Percentiles rank a stretch among this genome's conserved stretches.
phyloP scores from a whole-genome alignment of 2,797 vertebrate genomes.

The Euthynnus affinis region DNA sequence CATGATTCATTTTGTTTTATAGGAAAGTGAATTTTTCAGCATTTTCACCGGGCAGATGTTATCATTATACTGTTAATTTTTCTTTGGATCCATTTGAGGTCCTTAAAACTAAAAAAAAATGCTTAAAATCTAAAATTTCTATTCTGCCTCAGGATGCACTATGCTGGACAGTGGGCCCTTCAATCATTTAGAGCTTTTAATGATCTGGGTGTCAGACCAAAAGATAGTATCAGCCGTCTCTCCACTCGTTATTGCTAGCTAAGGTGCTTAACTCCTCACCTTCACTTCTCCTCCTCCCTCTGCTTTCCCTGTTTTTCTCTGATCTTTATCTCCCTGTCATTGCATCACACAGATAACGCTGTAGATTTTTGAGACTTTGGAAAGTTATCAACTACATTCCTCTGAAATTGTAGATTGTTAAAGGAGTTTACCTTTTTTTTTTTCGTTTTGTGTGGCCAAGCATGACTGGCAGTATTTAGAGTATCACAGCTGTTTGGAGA shows the following conservation, averaged over 20 bases:
- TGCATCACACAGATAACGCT: conserved; percentile 49
- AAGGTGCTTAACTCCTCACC: conserved; percentile 65
- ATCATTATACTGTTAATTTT: not conserved
- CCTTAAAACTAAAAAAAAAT: conserved; percentile 27
- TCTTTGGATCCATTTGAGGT: conserved; percentile 12
- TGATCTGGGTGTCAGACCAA: conserved; percentile 59
- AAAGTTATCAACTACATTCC: conserved; percentile 39
- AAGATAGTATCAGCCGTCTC: conserved; percentile 62
- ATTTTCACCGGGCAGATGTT: not conserved
- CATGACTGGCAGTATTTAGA: conserved; percentile 20
- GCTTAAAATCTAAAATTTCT: conserved; percentile 36
- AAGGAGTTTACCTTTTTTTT: conserved; percentile 11
- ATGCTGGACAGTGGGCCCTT: conserved; percentile 40
- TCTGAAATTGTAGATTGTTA: conserved; percentile 26
- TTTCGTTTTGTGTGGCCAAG: not conserved
- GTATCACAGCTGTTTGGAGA: conserved; percentile 50
- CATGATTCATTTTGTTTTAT: conserved; percentile 5
- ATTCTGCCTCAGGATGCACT: conserved; percentile 18
- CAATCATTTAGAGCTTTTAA: conserved; percentile 66
- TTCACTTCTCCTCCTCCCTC: conserved; percentile 35
- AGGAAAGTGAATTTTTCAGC: not conserved
- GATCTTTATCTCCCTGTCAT: conserved; percentile 69
- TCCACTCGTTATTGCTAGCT: conserved; percentile 58
- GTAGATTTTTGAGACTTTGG: conserved; percentile 37
- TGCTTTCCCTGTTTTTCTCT: conserved; percentile 40